Evolutionary conservation across 2,888 invertebrate species (phyloP), one percentile per base, ranked within the genome.

Genomic region (Synergus itoensis): DNA sequence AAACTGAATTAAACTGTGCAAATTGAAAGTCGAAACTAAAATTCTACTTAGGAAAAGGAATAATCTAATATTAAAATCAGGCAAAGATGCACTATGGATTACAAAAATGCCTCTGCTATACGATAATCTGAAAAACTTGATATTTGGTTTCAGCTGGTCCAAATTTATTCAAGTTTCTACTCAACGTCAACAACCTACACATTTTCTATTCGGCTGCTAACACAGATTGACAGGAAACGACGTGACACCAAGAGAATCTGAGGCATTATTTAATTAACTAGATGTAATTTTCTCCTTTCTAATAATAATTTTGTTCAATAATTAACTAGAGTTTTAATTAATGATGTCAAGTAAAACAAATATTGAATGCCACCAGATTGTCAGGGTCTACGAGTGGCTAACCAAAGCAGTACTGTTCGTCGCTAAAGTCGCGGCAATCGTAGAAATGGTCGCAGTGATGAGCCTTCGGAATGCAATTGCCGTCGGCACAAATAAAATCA

Each of bases 361-460:
- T 4, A 60, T n/a, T 28, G 73, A 48, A 53, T 73, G 73, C 53
- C 88, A 82, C 83, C 89, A 89, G 89, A 90, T 90, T 87, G 84
- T 89, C 88, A 82, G 85, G 88, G 85, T 86, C 85, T 86, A 85
- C 85, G 84, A 87, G 85, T 88, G 89, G 93, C 94, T 94, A 94
- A 94, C 93, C 93, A 94, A 95, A 94, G 94, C 97, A 97, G 94
- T 96, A 96, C 93, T 97, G 96, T 94, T 97, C 97, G 92, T 97
- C 97, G 90, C 97, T 96, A 95, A 96, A 97, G 94, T 97, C 97
- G 93, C 94, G 94, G 94, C 97, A 97, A 94, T 97, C 97, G 95
- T 97, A 97, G 94, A 95, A 95, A 94, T 96, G 96, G 95, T 98
- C 97, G 94, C 98, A 98, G 92, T 96, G 95, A 90, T 95, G 95